Conservation (phyloP, 2,888 invertebrate genomes). For the Xylophagus ater region DNA sequence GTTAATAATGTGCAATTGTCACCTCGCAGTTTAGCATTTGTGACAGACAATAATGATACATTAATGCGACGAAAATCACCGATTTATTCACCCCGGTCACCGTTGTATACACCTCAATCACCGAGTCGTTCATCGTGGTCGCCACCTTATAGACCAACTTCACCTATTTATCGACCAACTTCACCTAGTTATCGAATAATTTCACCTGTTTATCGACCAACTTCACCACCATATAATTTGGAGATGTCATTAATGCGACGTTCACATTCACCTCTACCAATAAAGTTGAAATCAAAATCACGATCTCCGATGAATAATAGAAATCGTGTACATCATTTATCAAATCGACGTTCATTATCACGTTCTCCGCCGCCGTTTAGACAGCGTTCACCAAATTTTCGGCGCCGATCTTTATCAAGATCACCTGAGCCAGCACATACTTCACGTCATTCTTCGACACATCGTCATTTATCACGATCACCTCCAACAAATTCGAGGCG, state of each 20-base stretch:
- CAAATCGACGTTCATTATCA: constrained; percentile 9
- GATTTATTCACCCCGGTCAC: constrained; percentile 6
- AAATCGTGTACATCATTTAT: constrained; percentile 3
- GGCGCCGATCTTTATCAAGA: constrained; percentile 10
- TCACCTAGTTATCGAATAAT: constrained; percentile 1
- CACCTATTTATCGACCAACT: background rate
- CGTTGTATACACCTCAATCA: background rate
- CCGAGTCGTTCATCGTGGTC: constrained; percentile 8
- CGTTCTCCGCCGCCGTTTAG: constrained; percentile 6
- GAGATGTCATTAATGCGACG: too few species aligned
- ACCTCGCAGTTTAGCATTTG: constrained; percentile 21
- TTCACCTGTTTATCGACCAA: constrained; percentile 6
- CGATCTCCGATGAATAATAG: constrained; percentile 5
- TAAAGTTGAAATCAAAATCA: constrained; percentile 3
- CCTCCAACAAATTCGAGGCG: constrained; percentile 6
- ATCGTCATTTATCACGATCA: constrained; percentile 12
- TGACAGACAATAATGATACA: constrained; percentile 19
- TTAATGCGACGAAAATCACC: constrained; percentile 18
- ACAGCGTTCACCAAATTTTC: constrained; percentile 8
- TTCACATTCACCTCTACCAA: constrained; percentile 11
- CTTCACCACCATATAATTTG: constrained; percentile 11
- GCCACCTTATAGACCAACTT: background rate
- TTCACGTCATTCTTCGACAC: constrained; percentile 1
- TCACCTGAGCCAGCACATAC: constrained; percentile 12
- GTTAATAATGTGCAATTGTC: constrained; percentile 18